Base-by-base conservation (phyloP, 1,140 invertebrate genomes). In the Physella acuta region DNA sequence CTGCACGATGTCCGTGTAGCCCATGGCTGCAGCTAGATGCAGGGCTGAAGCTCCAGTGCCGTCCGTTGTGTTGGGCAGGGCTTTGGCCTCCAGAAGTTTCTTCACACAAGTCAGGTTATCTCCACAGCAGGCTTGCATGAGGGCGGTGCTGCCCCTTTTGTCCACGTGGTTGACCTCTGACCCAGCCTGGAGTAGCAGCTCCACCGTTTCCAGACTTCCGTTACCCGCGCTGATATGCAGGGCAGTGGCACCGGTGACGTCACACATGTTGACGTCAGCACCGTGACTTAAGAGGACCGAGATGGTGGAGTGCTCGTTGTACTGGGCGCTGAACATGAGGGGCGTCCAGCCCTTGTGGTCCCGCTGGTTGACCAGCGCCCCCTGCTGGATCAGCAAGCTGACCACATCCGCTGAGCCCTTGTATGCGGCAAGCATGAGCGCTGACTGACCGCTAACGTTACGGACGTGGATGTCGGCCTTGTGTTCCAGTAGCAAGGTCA, bases 331-430 rank as follows among this genome's bases (percentile, higher is more conserved):
- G 36, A 68, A 68, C 66, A 68, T 68, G 2, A 71, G 55, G 4
- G 70, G 62, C 26, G 62, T 71, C 44, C 62, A 67, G n/a, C 62
- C 69, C 31, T 60, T 71, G 26, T 58, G n/a, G 30, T 64, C 61
- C 30, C 37, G 93, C 78, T 94, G 92, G 77, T 90, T 89, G 0
- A 94, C 93, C 88, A 95, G 92, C 0, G 94, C 94, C 33, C 93
- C 93, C 73, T 92, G 91, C 79, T 93, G 90, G 2, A 96, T 83
- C 36, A 96, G 84, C 67, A 91, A 90, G 64, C 91, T 85, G 0
- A 95, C 94, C 77, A 94, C 94, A 63, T 92, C 91, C 36, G 53
- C n/a, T 3, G 44, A 14, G 28, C 55, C 55, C 51, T 68, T 68
- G 28, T 68, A 60, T 1, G 58, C 58, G 2, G 66, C 66, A 1